These are phyloP conservation scores for Anoncus sp. DNA, from an alignment of 2,888 invertebrate genomes.

Conservation along the genomic window DNA sequence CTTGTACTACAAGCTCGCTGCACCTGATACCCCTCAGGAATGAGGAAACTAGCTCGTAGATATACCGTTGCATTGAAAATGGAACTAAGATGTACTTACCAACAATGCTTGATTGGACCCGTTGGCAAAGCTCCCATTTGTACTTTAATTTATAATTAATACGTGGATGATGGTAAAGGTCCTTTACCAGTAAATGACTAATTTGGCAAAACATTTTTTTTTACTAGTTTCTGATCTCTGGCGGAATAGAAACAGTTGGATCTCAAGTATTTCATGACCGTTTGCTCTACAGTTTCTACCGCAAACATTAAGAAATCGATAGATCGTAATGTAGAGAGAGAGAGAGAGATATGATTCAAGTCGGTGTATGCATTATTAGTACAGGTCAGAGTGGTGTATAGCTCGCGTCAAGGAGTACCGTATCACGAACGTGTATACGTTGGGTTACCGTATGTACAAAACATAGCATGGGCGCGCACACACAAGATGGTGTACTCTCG, in stretches of 20 bases:
- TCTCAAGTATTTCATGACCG: not conserved
- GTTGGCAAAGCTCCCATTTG: not conserved
- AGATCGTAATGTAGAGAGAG: constrained; percentile 7
- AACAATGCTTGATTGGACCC: not conserved
- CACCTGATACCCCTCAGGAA: constrained; percentile 10
- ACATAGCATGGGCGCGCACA: constrained; percentile 38
- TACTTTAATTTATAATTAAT: not conserved
- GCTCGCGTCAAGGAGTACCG: constrained; percentile 31
- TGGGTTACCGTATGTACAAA: constrained; percentile 36
- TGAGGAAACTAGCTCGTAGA: not conserved
- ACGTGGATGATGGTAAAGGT: no score
- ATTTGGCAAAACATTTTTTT: no score
- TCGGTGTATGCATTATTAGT: constrained; percentile 51
- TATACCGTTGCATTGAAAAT: no score
- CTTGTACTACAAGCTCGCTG: not conserved
- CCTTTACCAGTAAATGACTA: no score
- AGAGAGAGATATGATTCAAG: constrained; percentile 2
- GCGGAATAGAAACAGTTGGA: no score
- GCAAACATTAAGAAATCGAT: constrained; percentile 34
- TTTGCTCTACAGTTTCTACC: not conserved
- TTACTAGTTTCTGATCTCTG: no score
- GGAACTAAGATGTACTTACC: not conserved
- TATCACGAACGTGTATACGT: constrained; percentile 36
- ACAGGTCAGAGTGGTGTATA: constrained; percentile 27
- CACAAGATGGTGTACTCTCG: constrained; percentile 50